Percentiles rank a stretch among this genome's conserved stretches.
Evolutionary conservation across 1,140 invertebrate species (phyloP).

Genomic region (Drosophila tani): DNA sequence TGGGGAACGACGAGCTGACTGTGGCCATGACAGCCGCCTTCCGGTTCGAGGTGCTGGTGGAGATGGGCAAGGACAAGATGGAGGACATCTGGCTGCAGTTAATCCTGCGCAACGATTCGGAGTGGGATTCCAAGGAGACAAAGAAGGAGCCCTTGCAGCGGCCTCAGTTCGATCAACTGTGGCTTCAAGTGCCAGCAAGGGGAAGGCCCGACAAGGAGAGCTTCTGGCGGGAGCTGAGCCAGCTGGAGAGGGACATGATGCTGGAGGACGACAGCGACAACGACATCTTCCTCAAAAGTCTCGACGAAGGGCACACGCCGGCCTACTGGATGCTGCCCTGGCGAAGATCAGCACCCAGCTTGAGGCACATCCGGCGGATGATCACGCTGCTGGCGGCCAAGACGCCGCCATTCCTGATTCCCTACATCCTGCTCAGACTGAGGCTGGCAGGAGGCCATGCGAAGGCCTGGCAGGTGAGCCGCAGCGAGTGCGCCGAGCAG

Average conservation of each 20-base stretch:
- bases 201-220: neutral
- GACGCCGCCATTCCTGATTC: neutral
- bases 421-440: constrained; percentile 44
- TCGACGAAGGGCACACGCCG: neutral
- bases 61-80: neutral
- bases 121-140: neutral
- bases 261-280: neutral
- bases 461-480: neutral
- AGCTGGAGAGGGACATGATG: neutral
- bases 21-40: constrained; percentile 32
- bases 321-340: constrained; percentile 25
- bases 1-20: neutral
- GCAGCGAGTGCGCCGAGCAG: constrained; percentile 44
- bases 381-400: neutral
- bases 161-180: constrained; percentile 12
- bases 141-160: neutral
- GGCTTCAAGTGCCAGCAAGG: neutral
- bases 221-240: neutral
- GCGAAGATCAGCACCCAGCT: neutral
- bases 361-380: neutral
- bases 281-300: neutral
- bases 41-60: neutral
- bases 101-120: neutral
- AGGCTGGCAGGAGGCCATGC: neutral
- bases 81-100: neutral